phyloP scores from a whole-genome alignment of 1,140 invertebrate species.

The Aphis craccivora region DNA sequence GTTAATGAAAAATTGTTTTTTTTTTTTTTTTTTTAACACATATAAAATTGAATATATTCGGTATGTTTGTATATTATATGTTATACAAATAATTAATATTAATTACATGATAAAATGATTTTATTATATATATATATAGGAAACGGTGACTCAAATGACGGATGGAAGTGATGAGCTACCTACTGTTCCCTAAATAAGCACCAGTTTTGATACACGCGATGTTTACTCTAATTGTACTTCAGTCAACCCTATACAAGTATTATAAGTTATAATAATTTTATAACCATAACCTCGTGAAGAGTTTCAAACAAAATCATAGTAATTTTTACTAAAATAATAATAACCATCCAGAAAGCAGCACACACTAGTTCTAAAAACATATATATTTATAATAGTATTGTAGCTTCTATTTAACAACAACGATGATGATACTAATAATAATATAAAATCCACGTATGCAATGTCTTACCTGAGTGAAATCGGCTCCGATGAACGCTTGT shows the following conservation, averaged over 20 bases:
- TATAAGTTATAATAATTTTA: too few species aligned
- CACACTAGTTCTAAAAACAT: not conserved
- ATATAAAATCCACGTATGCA: not conserved
- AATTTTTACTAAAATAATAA: not conserved
- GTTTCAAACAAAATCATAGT: not conserved
- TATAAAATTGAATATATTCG: not conserved
- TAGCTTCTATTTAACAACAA: not conserved
- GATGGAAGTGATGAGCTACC: not conserved
- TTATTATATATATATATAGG: not conserved
- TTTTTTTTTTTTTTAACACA: not conserved
- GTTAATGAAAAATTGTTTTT: not conserved
- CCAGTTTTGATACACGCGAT: not conserved
- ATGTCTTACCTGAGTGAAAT: constrained; percentile 84
- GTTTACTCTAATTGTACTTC: too few species aligned
- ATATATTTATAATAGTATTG: too few species aligned
- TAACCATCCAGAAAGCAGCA: not conserved
- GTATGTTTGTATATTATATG: not conserved
- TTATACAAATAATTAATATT: not conserved
- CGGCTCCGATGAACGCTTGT: constrained; percentile 93
- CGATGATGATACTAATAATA: not conserved
- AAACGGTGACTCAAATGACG: not conserved
- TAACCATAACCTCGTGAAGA: too few species aligned
- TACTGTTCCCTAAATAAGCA: not conserved
- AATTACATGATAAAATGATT: not conserved
- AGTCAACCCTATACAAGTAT: not conserved